Evolutionary conservation across 2,888 invertebrate species (phyloP), one percentile per base, ranked within the genome.

Genomic region (Melanostoma mellinum): DNA sequence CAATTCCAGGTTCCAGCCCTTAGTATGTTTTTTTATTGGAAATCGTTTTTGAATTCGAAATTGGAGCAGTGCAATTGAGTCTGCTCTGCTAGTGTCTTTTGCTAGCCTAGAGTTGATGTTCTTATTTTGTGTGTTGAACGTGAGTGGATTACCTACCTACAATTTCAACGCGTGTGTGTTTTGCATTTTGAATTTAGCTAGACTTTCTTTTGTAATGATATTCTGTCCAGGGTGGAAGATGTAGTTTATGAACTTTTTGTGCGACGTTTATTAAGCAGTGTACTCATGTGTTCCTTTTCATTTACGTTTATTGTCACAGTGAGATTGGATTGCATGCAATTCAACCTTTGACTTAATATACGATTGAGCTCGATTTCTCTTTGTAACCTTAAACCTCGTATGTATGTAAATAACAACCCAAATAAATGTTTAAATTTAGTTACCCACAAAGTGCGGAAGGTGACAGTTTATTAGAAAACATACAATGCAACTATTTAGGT

Each of bases 1-100:
- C 84, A 79, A 74, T 84, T 84, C 46, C 65, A 71, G 53, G 74
- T 84, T 84, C 46, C 65, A 71, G 53, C 84, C 79, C 84, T 79
- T 84, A 32, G 42, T 38, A 30, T n/a, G 3, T 20, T 6, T 38
- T 56, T 33, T 42, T 71, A 78, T 84, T 78, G 74, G 65, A 74
- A 84, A 84, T 79, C 79, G 69, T 74, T 84, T 63, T 79, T 52
- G 50, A 71, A 72, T 33, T 73, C 33, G 32, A 58, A 84, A 60
- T 65, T 84, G 73, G 84, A 79, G 60, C 79, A 80, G 9, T 46
- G 42, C 40, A 10, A 35, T 6, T 65, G 9, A 32, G 35, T 38
- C 38, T 6, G 32, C 38, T 42, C 10, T 36, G 30, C 30, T 9
- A 36, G 33, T 68, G 48, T 50, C 1, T 32, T 50, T 76, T 58